phyloP scores from a whole-genome alignment of 2,888 invertebrate species.

The Gonocerus acuteangulatus region DNA sequence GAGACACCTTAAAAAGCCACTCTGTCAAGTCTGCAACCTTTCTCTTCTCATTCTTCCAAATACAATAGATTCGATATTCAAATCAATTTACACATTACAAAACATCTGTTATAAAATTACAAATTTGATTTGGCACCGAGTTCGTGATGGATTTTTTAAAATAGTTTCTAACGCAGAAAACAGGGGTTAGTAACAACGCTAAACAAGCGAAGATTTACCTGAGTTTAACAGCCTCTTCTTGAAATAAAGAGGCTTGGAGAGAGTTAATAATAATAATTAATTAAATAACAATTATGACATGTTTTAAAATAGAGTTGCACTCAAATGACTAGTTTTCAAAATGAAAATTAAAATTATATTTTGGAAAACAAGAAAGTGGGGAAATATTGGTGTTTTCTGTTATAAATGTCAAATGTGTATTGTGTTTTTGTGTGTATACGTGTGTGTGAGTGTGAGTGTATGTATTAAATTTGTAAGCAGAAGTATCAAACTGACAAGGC shows the following conservation, averaged over 20 bases:
- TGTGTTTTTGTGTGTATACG: background rate
- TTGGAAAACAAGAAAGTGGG: background rate
- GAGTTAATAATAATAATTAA: background rate
- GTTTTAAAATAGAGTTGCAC: conserved; percentile 31
- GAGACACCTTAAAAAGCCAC: background rate
- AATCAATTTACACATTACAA: too few species aligned
- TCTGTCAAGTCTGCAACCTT: background rate
- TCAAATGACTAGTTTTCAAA: conserved; percentile 33
- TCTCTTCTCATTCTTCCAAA: background rate
- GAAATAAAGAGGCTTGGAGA: background rate
- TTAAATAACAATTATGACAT: background rate
- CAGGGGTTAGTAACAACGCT: conserved; percentile 6
- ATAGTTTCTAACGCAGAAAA: background rate
- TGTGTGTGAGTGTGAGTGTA: background rate
- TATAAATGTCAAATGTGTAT: too few species aligned
- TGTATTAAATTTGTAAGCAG: background rate
- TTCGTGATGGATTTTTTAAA: conserved; percentile 20
- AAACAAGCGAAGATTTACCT: conserved; percentile 8
- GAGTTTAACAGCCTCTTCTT: conserved; percentile 17
- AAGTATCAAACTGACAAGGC: conserved; percentile 30
- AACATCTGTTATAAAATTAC: background rate
- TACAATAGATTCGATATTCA: too few species aligned
- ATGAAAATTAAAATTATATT: conserved; percentile 5
- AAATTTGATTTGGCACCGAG: conserved; percentile 24
- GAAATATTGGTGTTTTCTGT: too few species aligned